Evolutionary conservation across 2,888 invertebrate genomes (phyloP), one percentile per base, ranked within the genome.

Genomic region (Plebejus argus): DNA sequence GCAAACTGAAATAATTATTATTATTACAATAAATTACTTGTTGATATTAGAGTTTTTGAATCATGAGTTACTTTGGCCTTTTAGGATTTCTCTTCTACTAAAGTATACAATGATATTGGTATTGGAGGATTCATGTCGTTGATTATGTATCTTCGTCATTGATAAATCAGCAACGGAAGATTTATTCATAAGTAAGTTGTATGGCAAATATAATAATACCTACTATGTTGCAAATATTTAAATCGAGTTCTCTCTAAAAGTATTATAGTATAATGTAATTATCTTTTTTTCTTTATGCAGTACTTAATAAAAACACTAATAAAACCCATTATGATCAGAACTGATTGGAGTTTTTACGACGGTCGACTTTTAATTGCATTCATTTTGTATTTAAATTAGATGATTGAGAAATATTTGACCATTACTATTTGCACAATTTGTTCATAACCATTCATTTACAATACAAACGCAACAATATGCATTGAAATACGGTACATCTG

Each of bases 1-100:
- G 71, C 10, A 86, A 81, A 78, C 87, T 87, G 82, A 45, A 83
- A 84, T 28, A 83, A 84, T 28, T 23, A 74, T 58, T n/a, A 7
- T 1, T 7, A n/a, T 20, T 1, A 15, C 18, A 53, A 18, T 53
- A 18, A 53, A 3, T 53, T 53, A 49, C 49, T 49, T 15, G 49
- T 49, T 3, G 3, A 53, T 18, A 18, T 15, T 49, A 49, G 35
- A 8, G 39, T 39, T 39, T 39, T 39, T 28, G 28, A 28, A 28
- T 28, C 28, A 28, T 28, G 28, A 28, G 28, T 28, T 28, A 28
- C 1, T 28, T 28, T 28, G 28, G 28, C 28, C 28, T 28, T 28
- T 28, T 28, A 28, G 28, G 28, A 1, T 28, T 35, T 35, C 6
- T 35, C 0, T 35, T 35, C 35, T 35, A 35, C 35, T 7, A 28